Conservation (phyloP, 2,113 vertebrate genomes). For the Miniopterus natalensis region DNA sequence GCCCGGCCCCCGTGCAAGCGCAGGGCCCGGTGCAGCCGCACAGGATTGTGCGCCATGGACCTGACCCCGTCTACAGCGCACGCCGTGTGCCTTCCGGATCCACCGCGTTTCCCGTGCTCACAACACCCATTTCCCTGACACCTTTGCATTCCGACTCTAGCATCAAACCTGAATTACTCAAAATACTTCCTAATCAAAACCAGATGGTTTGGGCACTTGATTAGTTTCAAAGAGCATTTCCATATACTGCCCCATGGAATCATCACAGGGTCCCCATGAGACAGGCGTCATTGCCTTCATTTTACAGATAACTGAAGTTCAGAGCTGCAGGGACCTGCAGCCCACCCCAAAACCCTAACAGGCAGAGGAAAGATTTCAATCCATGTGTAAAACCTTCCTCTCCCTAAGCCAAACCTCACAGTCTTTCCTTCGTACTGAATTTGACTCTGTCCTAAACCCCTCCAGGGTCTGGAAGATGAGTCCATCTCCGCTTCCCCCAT, state of each 20-base stretch:
- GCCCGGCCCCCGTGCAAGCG: neutral
- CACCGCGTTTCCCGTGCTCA: neutral
- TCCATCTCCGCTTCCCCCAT: neutral
- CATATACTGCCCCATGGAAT: neutral
- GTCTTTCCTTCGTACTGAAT: neutral
- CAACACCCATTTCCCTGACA: neutral
- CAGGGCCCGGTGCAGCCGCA: fast-evolving
- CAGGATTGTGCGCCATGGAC: neutral
- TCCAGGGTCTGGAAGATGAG: neutral
- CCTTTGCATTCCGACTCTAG: neutral
- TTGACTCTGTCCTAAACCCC: neutral
- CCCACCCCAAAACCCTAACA: neutral
- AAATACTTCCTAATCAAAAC: neutral
- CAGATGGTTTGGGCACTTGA: neutral
- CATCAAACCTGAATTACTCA: neutral
- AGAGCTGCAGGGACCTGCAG: neutral
- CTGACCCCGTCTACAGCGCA: neutral
- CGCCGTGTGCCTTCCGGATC: no score
- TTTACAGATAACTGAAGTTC: neutral
- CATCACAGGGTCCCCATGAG: neutral
- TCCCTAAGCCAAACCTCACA: neutral
- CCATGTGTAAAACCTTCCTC: neutral
- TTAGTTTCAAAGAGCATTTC: neutral
- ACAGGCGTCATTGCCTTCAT: neutral
- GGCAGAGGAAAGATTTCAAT: neutral